These are phyloP conservation scores for Tiliacea citrago DNA, from an alignment of 2,888 invertebrate genomes.

Conservation along the genomic window DNA sequence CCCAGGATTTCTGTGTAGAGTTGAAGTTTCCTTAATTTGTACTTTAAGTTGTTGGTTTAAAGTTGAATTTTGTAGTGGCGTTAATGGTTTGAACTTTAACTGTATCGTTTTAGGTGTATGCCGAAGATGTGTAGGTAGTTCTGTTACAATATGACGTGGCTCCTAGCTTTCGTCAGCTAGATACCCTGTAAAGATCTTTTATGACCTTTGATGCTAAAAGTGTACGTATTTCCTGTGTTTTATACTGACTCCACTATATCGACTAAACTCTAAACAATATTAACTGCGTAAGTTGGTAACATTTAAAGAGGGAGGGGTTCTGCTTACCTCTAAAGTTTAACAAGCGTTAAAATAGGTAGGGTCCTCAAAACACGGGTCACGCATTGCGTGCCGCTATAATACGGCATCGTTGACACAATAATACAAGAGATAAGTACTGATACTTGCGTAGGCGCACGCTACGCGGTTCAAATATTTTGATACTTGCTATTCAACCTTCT, in stretches of 20 bases:
- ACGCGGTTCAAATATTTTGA: conserved; percentile 46
- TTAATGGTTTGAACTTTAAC: conserved; percentile 46
- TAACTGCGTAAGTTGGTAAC: neutral
- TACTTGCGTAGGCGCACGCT: conserved; percentile 48
- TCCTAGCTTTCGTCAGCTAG: conserved; percentile 2
- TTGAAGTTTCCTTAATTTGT: neutral
- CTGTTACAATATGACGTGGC: neutral
- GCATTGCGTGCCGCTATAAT: conserved; percentile 51
- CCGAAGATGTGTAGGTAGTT: conserved; percentile 14
- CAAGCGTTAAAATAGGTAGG: conserved; percentile 33
- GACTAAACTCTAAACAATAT: neutral
- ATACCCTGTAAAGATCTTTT: neutral
- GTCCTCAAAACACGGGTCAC: conserved; percentile 38
- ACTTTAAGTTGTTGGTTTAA: conserved; percentile 18
- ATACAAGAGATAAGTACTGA: conserved; percentile 39
- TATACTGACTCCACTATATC: too few relatives aligned
- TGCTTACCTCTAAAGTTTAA: conserved; percentile 26
- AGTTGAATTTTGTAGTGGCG: conserved; percentile 25
- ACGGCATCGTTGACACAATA: conserved; percentile 60
- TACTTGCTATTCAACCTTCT: too few relatives aligned
- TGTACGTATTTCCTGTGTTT: neutral
- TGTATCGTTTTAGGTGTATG: conserved; percentile 39
- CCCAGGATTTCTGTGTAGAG: conserved; percentile 74
- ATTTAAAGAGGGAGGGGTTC: conserved; percentile 1
- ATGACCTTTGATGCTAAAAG: neutral